A percentile compares a stretch with the other conserved stretches of the same genome.
These are phyloP conservation scores for Netelia fuscicornis DNA, from an alignment of 2,888 invertebrate species.

Conservation along the genomic window DNA sequence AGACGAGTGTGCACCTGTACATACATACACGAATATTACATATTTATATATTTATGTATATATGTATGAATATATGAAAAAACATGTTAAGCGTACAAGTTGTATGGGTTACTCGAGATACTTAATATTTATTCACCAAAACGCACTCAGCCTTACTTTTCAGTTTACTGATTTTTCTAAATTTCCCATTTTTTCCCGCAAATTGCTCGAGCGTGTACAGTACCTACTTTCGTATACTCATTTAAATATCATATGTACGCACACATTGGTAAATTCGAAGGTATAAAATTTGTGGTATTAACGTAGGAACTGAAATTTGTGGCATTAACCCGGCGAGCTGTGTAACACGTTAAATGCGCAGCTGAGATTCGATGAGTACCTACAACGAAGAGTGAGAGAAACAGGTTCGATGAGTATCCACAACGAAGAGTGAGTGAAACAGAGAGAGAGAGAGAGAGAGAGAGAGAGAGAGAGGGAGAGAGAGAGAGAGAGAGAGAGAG, in stretches of 20 bases:
- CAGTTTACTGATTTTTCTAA: conserved; percentile 24
- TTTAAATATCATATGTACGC: conserved; percentile 1
- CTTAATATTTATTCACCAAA: conserved; percentile 59
- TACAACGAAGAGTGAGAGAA: conserved; percentile 11
- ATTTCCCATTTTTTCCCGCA: conserved; percentile 13
- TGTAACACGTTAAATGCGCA: conserved; percentile 13
- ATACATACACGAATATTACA: not conserved
- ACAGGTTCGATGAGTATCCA: too few species aligned
- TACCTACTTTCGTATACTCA: conserved; percentile 7
- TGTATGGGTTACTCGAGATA: conserved; percentile 7
- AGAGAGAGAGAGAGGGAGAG: too few species aligned
- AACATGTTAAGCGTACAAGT: not conserved
- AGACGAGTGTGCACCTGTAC: not conserved
- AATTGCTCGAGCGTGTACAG: conserved; percentile 23
- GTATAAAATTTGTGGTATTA: conserved; percentile 29
- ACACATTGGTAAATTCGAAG: not conserved
- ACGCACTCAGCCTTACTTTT: conserved; percentile 22
- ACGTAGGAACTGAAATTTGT: conserved; percentile 1
- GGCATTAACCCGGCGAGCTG: too few species aligned
- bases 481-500: not conserved
- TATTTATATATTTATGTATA: not conserved
- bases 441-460: too few species aligned
- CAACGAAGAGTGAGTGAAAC: too few species aligned
- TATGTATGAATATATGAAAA: not conserved
- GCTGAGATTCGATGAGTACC: conserved; percentile 41